These are phyloP conservation scores for Onychomys leucogaster DNA, from an alignment of 2,797 vertebrate genomes.

Conservation along the genomic window DNA sequence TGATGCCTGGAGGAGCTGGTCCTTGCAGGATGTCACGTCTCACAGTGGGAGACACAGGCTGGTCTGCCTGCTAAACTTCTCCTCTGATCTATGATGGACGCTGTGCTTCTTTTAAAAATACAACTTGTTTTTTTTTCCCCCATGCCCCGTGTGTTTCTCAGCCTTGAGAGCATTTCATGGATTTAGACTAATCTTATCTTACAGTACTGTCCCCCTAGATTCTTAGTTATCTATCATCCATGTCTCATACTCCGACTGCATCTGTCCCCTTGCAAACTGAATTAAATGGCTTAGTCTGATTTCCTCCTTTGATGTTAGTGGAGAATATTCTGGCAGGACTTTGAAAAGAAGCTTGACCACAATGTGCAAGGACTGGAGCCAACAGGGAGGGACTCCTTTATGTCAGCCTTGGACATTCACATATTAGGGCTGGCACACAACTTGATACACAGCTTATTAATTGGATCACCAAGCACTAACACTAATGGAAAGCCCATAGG, in stretches of 20 bases:
- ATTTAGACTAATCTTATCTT: slow-evolving; percentile 25
- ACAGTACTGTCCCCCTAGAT: neutral
- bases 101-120: slow-evolving; percentile 58
- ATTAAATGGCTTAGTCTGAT: neutral
- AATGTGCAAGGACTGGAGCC: neutral
- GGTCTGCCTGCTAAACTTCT: slow-evolving; percentile 27
- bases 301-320: neutral
- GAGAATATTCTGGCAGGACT: neutral
- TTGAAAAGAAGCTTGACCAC: neutral
- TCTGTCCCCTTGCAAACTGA: neutral
- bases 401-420: neutral
- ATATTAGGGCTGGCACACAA: neutral
- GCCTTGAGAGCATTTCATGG: neutral
- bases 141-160: neutral
- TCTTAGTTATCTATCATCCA: neutral
- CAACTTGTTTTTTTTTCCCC: slow-evolving; percentile 39
- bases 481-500: neutral
- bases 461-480: neutral
- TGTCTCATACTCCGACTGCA: neutral
- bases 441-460: neutral
- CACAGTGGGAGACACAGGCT: slow-evolving; percentile 50
- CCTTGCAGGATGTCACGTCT: slow-evolving; percentile 28
- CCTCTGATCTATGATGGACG: slow-evolving; percentile 16
- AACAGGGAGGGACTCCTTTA: neutral
- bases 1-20: neutral